A percentile compares a stretch with the other conserved stretches of the same genome.
These are phyloP conservation scores for Hippocampus barbouri DNA, from an alignment of 2,113 vertebrate species.

Conservation along the genomic window DNA sequence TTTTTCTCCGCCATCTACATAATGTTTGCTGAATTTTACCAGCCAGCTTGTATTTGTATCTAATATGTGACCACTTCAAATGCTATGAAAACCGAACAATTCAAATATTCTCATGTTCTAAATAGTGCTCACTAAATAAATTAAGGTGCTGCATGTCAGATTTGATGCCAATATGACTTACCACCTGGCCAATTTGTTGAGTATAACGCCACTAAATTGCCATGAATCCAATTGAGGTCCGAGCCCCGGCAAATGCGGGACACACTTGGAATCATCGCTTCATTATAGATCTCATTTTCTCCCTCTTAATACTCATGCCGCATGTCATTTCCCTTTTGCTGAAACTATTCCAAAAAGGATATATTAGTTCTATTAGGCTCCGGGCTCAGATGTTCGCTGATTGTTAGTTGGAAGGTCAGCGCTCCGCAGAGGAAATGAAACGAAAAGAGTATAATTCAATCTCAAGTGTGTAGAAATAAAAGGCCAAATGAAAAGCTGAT, in stretches of 20 bases:
- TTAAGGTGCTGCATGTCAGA: slow-evolving; percentile 29
- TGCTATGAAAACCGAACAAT: background rate
- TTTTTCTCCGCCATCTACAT: background rate
- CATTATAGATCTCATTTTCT: slow-evolving; percentile 58
- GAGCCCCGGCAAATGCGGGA: slow-evolving; percentile 27
- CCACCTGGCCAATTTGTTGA: slow-evolving; percentile 50
- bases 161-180: slow-evolving; percentile 31
- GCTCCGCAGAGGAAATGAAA: slow-evolving; percentile 44
- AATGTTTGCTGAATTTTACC: background rate
- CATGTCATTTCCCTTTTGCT: slow-evolving; percentile 42
- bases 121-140: slow-evolving; percentile 40
- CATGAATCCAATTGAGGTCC: slow-evolving; percentile 41
- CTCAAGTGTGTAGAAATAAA: slow-evolving; percentile 48
- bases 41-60: background rate
- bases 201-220: slow-evolving; percentile 32
- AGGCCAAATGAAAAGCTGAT: slow-evolving; percentile 37
- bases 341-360: slow-evolving; percentile 50
- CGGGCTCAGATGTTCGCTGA: slow-evolving; percentile 46
- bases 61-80: background rate
- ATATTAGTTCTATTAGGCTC: slow-evolving; percentile 44
- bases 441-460: slow-evolving; percentile 61
- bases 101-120: slow-evolving; percentile 31
- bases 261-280: slow-evolving; percentile 46
- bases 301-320: slow-evolving; percentile 34
- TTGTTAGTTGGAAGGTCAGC: slow-evolving; percentile 58